Evolutionary conservation across 2,888 invertebrate genomes (phyloP).

Genomic region (Poecilus cupreus): DNA sequence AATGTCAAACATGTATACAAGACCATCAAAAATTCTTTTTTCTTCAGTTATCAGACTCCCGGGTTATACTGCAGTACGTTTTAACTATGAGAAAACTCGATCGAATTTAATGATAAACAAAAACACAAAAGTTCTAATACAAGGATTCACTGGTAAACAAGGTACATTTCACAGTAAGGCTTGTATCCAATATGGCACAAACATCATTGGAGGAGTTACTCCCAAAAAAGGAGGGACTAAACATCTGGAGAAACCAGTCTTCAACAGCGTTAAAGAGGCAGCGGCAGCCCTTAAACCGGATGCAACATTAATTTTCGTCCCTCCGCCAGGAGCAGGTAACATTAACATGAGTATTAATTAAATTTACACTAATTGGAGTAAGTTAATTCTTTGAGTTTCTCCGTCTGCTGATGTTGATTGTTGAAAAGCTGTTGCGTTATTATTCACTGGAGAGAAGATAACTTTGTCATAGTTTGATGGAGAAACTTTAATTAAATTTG

Average conservation of each 20-base stretch:
- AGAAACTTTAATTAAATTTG: too few relatives aligned
- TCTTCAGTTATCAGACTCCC: neutral
- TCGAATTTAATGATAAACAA: conserved; percentile 64
- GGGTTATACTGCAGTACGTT: neutral
- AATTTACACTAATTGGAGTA: too few relatives aligned
- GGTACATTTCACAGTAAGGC: conserved; percentile 82
- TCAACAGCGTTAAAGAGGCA: conserved; percentile 81
- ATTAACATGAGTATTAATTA: too few relatives aligned
- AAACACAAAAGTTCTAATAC: conserved; percentile 84
- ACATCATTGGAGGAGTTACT: conserved; percentile 86
- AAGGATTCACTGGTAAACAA: conserved; percentile 89
- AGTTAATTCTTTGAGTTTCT: too few relatives aligned
- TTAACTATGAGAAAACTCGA: conserved; percentile 62
- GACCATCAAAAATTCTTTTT: neutral
- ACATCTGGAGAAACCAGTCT: conserved; percentile 86
- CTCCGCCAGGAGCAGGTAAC: conserved; percentile 78
- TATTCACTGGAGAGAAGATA: too few relatives aligned
- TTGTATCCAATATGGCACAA: conserved; percentile 87
- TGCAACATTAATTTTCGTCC: conserved; percentile 87
- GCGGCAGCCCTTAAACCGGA: conserved; percentile 80
- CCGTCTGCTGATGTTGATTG: too few relatives aligned
- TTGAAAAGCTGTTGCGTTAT: too few relatives aligned
- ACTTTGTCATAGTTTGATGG: too few relatives aligned
- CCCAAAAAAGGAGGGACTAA: conserved; percentile 88
- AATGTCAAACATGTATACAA: conserved; percentile 3